These are phyloP conservation scores for Cheiracanthium punctorium DNA, from an alignment of 2,888 invertebrate species.

Conservation along the genomic window DNA sequence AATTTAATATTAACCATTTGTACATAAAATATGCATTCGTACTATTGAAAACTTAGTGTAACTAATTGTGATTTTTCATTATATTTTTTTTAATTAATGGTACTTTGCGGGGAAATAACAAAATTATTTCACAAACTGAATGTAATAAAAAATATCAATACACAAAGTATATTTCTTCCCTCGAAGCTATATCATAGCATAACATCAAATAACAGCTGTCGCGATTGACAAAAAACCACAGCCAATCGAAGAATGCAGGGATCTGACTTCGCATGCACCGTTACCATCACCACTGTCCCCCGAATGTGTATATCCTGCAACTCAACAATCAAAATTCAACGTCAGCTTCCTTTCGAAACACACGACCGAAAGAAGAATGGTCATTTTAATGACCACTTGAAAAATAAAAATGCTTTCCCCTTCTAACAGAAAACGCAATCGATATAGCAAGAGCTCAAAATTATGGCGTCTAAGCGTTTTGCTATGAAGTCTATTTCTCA, in stretches of 20 bases:
- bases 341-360: not conserved
- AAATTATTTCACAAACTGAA: too few species aligned
- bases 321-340: not conserved
- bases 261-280: conserved; percentile 37
- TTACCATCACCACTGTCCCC: not conserved
- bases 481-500: conserved; percentile 64
- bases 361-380: not conserved
- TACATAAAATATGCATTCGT: too few species aligned
- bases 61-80: too few species aligned
- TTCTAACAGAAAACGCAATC: conserved; percentile 23
- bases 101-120: too few species aligned
- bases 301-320: not conserved
- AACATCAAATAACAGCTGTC: conserved; percentile 35
- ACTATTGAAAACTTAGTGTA: too few species aligned
- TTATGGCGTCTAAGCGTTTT: conserved; percentile 66
- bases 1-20: too few species aligned
- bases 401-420: conserved; percentile 7
- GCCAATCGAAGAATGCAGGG: conserved; percentile 42
- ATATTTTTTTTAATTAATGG: too few species aligned
- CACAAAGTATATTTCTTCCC: not conserved
- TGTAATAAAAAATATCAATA: too few species aligned
- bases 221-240: conserved; percentile 50
- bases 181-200: not conserved
- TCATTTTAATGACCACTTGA: conserved; percentile 52
- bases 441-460: conserved; percentile 50